phyloP scores from a whole-genome alignment of 2,797 vertebrate genomes.

The Pogoniulus pusillus region DNA sequence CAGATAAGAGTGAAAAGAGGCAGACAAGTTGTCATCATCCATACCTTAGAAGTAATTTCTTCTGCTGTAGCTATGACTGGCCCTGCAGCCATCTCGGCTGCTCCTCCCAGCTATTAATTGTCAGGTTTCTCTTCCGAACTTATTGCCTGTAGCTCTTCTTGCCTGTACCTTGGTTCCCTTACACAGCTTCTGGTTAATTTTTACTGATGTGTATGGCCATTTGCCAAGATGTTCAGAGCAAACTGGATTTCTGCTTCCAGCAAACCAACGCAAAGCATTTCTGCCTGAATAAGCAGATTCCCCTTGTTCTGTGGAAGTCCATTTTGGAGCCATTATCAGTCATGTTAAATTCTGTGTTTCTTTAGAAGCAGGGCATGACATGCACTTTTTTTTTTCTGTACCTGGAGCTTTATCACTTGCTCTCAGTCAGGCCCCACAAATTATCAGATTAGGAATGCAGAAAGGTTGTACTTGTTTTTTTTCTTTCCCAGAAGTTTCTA shows the following conservation, averaged over 20 bases:
- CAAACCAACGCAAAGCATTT: background rate
- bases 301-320: background rate
- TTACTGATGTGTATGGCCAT: background rate
- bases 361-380: background rate
- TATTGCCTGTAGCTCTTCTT: background rate
- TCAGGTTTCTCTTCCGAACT: background rate
- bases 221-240: background rate
- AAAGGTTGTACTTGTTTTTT: fast-evolving
- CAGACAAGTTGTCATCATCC: background rate
- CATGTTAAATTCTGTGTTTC: background rate
- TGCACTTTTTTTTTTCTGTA: background rate
- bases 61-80: background rate
- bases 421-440: background rate
- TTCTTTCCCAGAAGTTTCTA: background rate
- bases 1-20: background rate
- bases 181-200: background rate
- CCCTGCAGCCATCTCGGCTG: background rate
- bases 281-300: background rate
- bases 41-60: background rate
- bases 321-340: background rate
- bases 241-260: background rate
- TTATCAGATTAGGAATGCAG: background rate
- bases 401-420: conserved; percentile 28
- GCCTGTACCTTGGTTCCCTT: background rate
- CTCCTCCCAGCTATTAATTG: background rate